Percentiles rank a stretch among this genome's conserved stretches.
phyloP scores from a whole-genome alignment of 2,113 vertebrate species.

The Engraulis encrasicolus region DNA sequence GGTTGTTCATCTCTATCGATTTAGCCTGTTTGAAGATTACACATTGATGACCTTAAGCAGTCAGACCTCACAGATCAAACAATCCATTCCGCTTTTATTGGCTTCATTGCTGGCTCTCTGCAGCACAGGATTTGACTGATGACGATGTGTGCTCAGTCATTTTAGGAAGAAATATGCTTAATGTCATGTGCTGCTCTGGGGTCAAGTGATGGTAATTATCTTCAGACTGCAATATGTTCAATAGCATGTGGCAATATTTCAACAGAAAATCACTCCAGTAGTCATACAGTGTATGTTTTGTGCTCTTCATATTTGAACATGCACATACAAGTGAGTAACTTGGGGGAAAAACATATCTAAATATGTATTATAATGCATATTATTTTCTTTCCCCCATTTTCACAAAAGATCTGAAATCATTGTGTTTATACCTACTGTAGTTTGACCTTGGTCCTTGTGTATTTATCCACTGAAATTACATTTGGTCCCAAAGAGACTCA shows the following conservation, averaged over 20 bases:
- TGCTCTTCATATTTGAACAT: neutral
- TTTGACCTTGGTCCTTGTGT: neutral
- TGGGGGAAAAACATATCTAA: neutral
- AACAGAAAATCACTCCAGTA: too few relatives aligned
- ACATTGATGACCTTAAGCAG: slow-evolving; percentile 49
- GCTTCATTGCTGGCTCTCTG: neutral
- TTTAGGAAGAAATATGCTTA: neutral
- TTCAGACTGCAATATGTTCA: neutral
- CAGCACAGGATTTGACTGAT: too few relatives aligned
- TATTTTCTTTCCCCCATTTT: too few relatives aligned
- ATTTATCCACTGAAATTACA: neutral
- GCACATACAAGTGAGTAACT: neutral
- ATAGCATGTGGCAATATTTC: too few relatives aligned
- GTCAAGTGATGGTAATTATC: neutral
- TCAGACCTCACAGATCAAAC: slow-evolving; percentile 34
- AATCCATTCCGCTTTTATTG: slow-evolving; percentile 27
- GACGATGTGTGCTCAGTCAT: too few relatives aligned
- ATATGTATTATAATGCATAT: too few relatives aligned
- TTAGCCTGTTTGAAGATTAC: slow-evolving; percentile 46
- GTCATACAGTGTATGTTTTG: too few relatives aligned
- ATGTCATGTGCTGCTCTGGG: neutral
- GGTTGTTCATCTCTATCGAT: slow-evolving; percentile 51
- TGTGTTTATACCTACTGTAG: too few relatives aligned
- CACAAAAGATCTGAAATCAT: too few relatives aligned
- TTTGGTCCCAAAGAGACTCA: neutral